Evolutionary conservation across 2,797 vertebrate species (phyloP), one percentile per base, ranked within the genome.

Genomic region (Crypturellus tataupa): DNA sequence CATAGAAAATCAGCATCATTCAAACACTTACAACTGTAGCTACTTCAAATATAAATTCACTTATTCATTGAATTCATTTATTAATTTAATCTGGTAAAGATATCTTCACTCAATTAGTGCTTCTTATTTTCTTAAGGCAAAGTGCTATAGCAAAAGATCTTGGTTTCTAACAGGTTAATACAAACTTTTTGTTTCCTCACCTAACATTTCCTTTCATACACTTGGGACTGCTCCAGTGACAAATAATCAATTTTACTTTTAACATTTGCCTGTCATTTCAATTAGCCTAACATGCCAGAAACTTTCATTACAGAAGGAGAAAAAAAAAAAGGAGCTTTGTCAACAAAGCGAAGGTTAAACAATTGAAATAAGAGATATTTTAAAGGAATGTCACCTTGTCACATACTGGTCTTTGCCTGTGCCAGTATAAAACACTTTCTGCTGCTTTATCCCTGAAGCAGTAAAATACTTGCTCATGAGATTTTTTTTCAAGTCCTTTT

Each of bases 231-330:
- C 42, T 95, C 59, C 79, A 85, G 63, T 87, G 80, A 83, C 70
- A 91, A 93, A 80, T n/a, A 91, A 96, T 90, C 6, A 11, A 94
- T 96, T 96, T 94, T 78, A 53, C 87, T 89, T 95, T 72, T 71
- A 94, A 91, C 59, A 82, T 95, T 90, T 89, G 58, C 85, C 37
- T 89, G 90, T 92, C 83, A 88, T 95, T 96, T 90, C 73, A 93
- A 92, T 87, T 96, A 93, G 63, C 62, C 56, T 80, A 92, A 87
- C 71, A 92, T 94, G 62, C 53, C 86, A 94, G 82, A 92, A 69
- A 91, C 49, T 94, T 95, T 86, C 72, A 91, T 93, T 95, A 80
- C 37, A 81, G 70, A 77, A 55, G 76, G 77, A 82, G 29, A 37
- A 73, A 88, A 77, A 88, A 88, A 31, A 87, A 67, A 53, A 47